These are phyloP conservation scores for Ennomos fuscantarius DNA, from an alignment of 2,888 invertebrate genomes.

Conservation along the genomic window DNA sequence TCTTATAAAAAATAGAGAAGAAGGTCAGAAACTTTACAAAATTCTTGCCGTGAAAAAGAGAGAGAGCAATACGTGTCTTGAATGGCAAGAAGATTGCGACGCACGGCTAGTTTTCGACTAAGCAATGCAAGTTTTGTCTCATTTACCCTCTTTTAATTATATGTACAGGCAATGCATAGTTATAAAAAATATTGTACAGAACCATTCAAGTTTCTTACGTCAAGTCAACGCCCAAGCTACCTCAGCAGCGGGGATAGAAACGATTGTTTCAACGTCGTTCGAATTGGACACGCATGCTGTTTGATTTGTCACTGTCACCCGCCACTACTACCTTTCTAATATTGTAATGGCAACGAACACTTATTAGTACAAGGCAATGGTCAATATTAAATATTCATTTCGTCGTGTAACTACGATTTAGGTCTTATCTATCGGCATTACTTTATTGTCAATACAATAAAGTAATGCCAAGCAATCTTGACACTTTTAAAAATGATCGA, in stretches of 20 bases:
- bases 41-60: too few relatives aligned
- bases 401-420: conserved; percentile 2
- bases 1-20: too few relatives aligned
- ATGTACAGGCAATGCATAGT: too few relatives aligned
- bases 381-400: conserved; percentile 14
- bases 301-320: conserved; percentile 75
- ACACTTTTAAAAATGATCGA: too few relatives aligned
- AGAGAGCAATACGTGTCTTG: too few relatives aligned
- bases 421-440: background rate
- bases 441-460: too few relatives aligned
- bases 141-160: too few relatives aligned
- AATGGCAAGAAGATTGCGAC: too few relatives aligned
- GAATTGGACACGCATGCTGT: conserved; percentile 75
- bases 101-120: too few relatives aligned
- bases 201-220: conserved; percentile 41
- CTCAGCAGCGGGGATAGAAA: conserved; percentile 57
- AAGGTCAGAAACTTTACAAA: too few relatives aligned
- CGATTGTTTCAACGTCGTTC: conserved; percentile 73
- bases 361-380: conserved; percentile 5
- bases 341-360: conserved; percentile 32
- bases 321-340: conserved; percentile 76
- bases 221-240: conserved; percentile 60
- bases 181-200: conserved; percentile 24
- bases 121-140: too few relatives aligned
- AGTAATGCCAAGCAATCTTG: too few relatives aligned